phyloP scores from a whole-genome alignment of 2,888 invertebrate species.

The Acanthopleura granulata region DNA sequence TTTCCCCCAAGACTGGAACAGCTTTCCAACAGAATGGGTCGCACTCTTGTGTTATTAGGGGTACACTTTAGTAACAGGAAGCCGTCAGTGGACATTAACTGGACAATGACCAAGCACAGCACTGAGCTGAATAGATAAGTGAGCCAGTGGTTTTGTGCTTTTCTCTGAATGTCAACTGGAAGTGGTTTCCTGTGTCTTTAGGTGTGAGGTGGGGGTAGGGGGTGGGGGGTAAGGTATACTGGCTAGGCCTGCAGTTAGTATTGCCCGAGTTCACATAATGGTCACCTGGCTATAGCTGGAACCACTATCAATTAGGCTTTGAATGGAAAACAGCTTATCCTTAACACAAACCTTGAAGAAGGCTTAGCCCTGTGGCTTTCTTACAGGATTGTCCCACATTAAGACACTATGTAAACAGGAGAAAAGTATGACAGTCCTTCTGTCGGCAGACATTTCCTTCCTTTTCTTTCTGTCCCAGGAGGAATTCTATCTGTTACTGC shows the following conservation, averaged over 20 bases:
- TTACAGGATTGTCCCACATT: background rate
- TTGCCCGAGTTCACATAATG: background rate
- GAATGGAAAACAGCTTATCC: background rate
- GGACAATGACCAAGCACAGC: background rate
- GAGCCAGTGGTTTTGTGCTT: background rate
- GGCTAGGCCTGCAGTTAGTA: background rate
- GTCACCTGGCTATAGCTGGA: background rate
- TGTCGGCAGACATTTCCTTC: background rate
- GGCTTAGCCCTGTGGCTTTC: background rate
- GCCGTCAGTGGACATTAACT: background rate
- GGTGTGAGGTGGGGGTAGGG: background rate
- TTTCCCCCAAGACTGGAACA: background rate
- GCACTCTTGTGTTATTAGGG: too few species aligned
- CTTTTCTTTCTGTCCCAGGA: too few species aligned
- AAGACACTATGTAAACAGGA: background rate
- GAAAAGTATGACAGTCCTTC: background rate
- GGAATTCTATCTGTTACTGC: background rate
- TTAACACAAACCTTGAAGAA: slow-evolving; percentile 2
- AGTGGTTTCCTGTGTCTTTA: slow-evolving; percentile 14
- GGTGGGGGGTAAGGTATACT: too few species aligned
- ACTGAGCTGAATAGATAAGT: background rate
- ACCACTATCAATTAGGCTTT: slow-evolving; percentile 4
- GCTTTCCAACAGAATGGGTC: background rate
- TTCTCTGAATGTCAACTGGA: slow-evolving; percentile 11
- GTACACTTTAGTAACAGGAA: background rate